These are phyloP conservation scores for Chymomyza costata DNA, from an alignment of 1,140 invertebrate species.

Conservation along the genomic window DNA sequence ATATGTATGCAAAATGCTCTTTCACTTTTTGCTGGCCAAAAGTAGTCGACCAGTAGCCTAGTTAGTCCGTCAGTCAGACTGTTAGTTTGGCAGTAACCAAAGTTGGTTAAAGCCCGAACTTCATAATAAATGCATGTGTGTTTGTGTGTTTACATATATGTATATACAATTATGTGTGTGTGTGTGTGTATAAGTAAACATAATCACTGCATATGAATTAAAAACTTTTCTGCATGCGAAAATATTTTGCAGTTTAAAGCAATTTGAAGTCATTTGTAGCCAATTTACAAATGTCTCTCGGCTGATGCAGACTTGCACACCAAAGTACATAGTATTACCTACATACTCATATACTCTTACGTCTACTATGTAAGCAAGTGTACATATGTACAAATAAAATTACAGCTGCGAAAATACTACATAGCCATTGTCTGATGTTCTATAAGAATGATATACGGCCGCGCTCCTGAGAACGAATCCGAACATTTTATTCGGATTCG, in stretches of 20 bases:
- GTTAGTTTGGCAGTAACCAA: no score
- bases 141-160: not conserved
- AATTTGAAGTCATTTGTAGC: slow-evolving; percentile 73
- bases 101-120: no score
- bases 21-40: no score
- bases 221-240: slow-evolving; percentile 59
- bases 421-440: slow-evolving; percentile 43
- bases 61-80: no score
- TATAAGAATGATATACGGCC: no score
- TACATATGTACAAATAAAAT: slow-evolving; percentile 51
- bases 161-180: not conserved
- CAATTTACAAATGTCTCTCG: slow-evolving; percentile 64
- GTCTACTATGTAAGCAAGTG: slow-evolving; percentile 16
- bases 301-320: not conserved
- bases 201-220: slow-evolving; percentile 70
- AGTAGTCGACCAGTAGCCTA: no score
- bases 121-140: slow-evolving; percentile 14
- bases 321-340: no score
- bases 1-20: no score
- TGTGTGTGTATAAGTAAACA: slow-evolving; percentile 16
- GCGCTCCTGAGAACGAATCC: no score
- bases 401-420: slow-evolving; percentile 31
- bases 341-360: not conserved
- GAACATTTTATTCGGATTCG: no score
- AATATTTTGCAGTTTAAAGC: slow-evolving; percentile 73